A percentile compares a stretch with the other conserved stretches of the same genome.
These are phyloP conservation scores for Labeo calbasu DNA, from an alignment of 2,797 vertebrate species.

Conservation along the genomic window DNA sequence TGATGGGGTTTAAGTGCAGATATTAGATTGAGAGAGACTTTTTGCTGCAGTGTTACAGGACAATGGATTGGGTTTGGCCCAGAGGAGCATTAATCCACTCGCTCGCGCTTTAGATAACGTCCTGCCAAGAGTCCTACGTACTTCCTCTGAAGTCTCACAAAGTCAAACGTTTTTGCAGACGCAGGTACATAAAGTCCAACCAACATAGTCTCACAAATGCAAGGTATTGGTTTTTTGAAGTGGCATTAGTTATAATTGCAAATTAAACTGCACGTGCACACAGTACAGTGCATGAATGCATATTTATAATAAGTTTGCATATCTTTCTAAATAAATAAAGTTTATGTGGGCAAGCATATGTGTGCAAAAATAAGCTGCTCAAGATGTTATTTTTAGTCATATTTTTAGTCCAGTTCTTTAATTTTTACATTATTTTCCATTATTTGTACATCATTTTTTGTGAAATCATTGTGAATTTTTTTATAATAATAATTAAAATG, in stretches of 20 bases:
- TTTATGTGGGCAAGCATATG: too few species aligned
- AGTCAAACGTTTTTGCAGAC: slow-evolving; percentile 61
- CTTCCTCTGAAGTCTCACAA: slow-evolving; percentile 70
- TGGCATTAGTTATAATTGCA: neutral
- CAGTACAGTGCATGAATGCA: neutral
- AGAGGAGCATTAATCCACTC: slow-evolving; percentile 76
- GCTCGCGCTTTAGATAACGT: slow-evolving; percentile 68
- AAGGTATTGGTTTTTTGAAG: neutral
- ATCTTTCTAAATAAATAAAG: neutral
- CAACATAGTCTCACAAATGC: neutral
- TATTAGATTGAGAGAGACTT: slow-evolving; percentile 79
- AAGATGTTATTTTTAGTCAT: too few species aligned
- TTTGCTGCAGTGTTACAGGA: slow-evolving; percentile 63
- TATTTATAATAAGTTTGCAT: neutral
- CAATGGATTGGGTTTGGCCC: slow-evolving; percentile 61
- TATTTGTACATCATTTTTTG: too few species aligned
- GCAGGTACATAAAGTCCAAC: neutral
- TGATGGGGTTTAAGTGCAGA: slow-evolving; percentile 70
- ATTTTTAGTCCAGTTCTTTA: too few species aligned
- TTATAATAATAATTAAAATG: too few species aligned
- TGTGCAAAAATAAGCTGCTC: too few species aligned
- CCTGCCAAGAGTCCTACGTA: slow-evolving; percentile 66
- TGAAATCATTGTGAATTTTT: too few species aligned
- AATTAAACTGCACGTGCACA: neutral
- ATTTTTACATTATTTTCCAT: too few species aligned